These are phyloP conservation scores for Arctocebus calabarensis DNA, from an alignment of 2,797 vertebrate genomes.

Conservation along the genomic window DNA sequence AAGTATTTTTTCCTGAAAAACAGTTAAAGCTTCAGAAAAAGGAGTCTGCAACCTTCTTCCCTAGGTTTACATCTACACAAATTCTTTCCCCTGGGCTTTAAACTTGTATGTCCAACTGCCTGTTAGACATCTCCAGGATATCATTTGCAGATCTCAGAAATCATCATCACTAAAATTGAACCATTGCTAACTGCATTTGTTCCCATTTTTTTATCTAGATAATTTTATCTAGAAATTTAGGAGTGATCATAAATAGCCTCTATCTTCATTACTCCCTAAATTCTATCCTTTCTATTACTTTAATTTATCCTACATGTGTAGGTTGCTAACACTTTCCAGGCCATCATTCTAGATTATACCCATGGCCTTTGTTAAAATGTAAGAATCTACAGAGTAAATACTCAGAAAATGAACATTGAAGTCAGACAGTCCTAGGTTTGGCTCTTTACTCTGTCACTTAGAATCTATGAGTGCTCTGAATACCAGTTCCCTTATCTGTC, in stretches of 20 bases:
- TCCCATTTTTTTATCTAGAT: neutral
- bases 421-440: slow-evolving; percentile 1
- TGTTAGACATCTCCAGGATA: neutral
- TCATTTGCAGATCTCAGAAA: neutral
- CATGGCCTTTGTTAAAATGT: neutral
- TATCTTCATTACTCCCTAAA: neutral
- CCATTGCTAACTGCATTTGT: neutral
- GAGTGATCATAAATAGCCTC: neutral
- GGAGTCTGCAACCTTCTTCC: neutral
- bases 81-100: neutral
- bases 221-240: slow-evolving; percentile 1
- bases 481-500: slow-evolving; percentile 21
- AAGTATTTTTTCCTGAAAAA: slow-evolving; percentile 40
- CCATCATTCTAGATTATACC: neutral
- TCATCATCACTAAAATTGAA: neutral
- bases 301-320: neutral
- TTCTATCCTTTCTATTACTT: neutral
- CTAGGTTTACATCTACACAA: neutral
- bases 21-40: slow-evolving; percentile 2
- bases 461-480: neutral
- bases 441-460: neutral
- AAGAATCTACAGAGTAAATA: neutral
- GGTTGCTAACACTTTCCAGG: slow-evolving; percentile 18
- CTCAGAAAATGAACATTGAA: neutral
- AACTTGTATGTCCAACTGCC: neutral